Percentiles rank a stretch among this genome's conserved stretches.
phyloP scores from a whole-genome alignment of 2,113 vertebrate genomes.

The Vulpes ferrilata region DNA sequence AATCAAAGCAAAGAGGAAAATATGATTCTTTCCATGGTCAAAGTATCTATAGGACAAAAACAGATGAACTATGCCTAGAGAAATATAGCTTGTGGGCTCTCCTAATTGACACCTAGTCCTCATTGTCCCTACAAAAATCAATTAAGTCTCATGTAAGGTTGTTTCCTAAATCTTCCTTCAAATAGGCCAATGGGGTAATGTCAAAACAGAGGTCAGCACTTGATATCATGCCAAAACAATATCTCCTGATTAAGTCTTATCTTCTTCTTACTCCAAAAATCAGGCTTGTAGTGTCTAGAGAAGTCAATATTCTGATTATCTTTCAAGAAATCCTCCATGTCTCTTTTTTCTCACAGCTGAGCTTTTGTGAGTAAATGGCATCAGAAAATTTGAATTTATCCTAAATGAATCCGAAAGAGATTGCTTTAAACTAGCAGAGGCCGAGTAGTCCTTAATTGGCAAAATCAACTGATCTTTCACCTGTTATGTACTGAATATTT shows the following conservation, averaged over 20 bases:
- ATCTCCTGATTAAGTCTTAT: background rate
- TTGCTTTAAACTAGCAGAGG: background rate
- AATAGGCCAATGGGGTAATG: background rate
- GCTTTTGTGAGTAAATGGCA: background rate
- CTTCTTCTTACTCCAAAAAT: background rate
- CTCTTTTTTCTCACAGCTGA: background rate
- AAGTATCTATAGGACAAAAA: background rate
- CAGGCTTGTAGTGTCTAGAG: background rate
- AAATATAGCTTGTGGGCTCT: background rate
- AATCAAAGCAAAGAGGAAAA: constrained; percentile 7
- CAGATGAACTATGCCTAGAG: background rate
- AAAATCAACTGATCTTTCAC: background rate
- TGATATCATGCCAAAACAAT: background rate
- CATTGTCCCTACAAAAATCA: background rate
- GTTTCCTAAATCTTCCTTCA: background rate
- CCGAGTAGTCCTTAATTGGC: background rate
- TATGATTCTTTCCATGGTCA: background rate
- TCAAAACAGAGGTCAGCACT: background rate
- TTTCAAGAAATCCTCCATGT: background rate
- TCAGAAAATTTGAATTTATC: background rate
- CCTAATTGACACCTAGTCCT: background rate
- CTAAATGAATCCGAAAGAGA: background rate
- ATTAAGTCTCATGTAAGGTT: background rate
- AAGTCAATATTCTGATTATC: background rate
- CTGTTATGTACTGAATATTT: background rate